A percentile compares a stretch with the other conserved stretches of the same genome.
These are phyloP conservation scores for Cancer borealis DNA, from an alignment of 2,888 invertebrate genomes.

Conservation along the genomic window DNA sequence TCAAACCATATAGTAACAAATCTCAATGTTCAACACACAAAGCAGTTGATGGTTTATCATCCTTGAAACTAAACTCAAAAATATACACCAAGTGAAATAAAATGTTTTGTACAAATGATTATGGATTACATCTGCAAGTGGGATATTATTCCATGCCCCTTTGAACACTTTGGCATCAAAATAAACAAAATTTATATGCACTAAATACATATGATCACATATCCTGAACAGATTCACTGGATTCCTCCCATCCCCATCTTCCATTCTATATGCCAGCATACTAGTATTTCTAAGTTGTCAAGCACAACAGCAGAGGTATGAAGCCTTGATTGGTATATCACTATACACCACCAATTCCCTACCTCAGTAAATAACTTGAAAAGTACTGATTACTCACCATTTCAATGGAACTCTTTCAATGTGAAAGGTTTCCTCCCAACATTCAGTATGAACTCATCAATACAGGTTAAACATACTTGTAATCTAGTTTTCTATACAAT, in stretches of 20 bases:
- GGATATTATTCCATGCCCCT: not conserved
- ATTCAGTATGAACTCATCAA: slow-evolving; percentile 12
- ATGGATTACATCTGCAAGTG: slow-evolving; percentile 37
- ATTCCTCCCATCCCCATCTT: not conserved
- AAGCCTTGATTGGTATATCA: not conserved
- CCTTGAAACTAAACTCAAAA: not conserved
- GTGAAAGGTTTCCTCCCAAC: slow-evolving; percentile 28
- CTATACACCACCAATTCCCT: not conserved
- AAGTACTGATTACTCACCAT: not conserved
- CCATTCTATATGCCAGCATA: not conserved
- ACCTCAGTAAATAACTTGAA: slow-evolving; percentile 28
- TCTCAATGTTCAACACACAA: not conserved
- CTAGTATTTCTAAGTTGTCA: not conserved
- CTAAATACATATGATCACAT: slow-evolving; percentile 26
- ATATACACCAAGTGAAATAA: not conserved
- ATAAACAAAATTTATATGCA: slow-evolving; percentile 44
- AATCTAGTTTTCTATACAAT: slow-evolving; percentile 27
- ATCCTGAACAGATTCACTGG: not conserved
- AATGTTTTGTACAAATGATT: slow-evolving; percentile 54
- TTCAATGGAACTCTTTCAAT: slow-evolving; percentile 18
- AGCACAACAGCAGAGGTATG: not conserved
- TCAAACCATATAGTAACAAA: slow-evolving; percentile 48
- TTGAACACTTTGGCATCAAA: slow-evolving; percentile 56
- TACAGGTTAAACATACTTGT: slow-evolving; percentile 30
- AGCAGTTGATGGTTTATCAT: slow-evolving; percentile 22